Evolutionary conservation across 2,113 vertebrate species (phyloP).

Genomic region (Aegithalos caudatus): DNA sequence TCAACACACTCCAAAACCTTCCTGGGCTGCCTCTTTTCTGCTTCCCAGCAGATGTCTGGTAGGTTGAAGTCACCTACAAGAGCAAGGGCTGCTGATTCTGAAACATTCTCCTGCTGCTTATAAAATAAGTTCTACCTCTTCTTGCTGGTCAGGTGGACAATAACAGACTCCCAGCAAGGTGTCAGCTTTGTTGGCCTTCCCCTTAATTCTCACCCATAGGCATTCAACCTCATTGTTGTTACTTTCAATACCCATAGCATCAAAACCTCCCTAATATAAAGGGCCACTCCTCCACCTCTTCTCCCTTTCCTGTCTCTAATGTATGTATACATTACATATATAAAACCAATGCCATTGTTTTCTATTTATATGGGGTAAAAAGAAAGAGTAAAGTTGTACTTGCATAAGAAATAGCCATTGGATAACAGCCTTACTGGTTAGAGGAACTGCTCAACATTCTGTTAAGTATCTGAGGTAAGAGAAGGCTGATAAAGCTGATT

Average conservation of each 20-base stretch:
- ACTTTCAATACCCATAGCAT: not conserved
- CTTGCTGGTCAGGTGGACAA: not conserved
- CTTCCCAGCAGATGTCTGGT: not conserved
- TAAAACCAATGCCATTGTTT: not conserved
- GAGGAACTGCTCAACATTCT: not conserved
- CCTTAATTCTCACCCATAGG: not conserved
- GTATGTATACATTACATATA: too few species aligned
- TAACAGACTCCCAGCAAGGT: not conserved
- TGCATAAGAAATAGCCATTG: not conserved
- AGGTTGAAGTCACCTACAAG: not conserved
- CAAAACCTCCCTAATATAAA: not conserved
- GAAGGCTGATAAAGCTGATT: not conserved
- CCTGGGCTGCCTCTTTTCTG: not conserved
- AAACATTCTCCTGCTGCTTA: not conserved
- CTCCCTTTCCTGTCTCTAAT: not conserved
- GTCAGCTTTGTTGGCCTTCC: not conserved
- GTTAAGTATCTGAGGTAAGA: not conserved
- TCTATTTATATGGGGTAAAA: not conserved
- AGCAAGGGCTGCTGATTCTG: not conserved
- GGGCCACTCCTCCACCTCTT: not conserved
- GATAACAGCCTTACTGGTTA: not conserved
- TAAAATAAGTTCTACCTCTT: not conserved
- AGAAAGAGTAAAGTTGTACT: not conserved
- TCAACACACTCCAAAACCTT: not conserved
- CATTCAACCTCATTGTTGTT: not conserved